Base-by-base conservation (phyloP, 1,140 invertebrate species). In the Hirudo medicinalis region DNA sequence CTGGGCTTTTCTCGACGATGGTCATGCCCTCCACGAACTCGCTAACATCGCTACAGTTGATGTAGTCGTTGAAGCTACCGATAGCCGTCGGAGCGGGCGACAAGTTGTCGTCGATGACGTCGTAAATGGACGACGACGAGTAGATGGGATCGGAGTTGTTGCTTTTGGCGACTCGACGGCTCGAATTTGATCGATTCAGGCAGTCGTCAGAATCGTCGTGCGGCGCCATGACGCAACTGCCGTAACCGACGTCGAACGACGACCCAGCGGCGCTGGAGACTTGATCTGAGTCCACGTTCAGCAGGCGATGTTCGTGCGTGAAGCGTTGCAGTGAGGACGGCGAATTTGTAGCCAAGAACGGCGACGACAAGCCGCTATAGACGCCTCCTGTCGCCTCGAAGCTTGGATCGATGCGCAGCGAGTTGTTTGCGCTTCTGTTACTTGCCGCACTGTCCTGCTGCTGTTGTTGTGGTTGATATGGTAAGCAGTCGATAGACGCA, bases 91-190 rank as follows among this genome's bases (percentile, higher is more conserved):
- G n/a, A 22, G 43, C 67, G 36, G n/a, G 22, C 25, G 29, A 49
- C 25, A 22, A 11, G n/a, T 32, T 32, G n/a, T 49, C 67, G 25
- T 49, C 67, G 25, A 32, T 49, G 9, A 49, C 67, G 67, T 40
- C 67, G 32, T 63, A 63, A 22, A 63, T 25, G 9, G 57, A 63
- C 29, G 57, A 63, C 22, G 57, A 63, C 57, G 57, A 63, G 57
- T 63, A 63, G 57, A 63, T 63, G 13, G 22, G 57, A 32, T 32
- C 29, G 19, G 22, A 25, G 19, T 63, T 63, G 57, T 32, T 63
- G 57, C 29, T 63, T 22, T 63, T 63, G 13, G 22, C 57, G 57
- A 25, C 19, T 11, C 57, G 29, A 15, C 29, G 22, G 17, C 29
- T 63, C 22, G 57, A 25, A 63, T 63, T 32, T 0, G 29, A 25